Evolutionary conservation across 2,113 vertebrate genomes (phyloP).

Genomic region (Dryoscopus gambensis): DNA sequence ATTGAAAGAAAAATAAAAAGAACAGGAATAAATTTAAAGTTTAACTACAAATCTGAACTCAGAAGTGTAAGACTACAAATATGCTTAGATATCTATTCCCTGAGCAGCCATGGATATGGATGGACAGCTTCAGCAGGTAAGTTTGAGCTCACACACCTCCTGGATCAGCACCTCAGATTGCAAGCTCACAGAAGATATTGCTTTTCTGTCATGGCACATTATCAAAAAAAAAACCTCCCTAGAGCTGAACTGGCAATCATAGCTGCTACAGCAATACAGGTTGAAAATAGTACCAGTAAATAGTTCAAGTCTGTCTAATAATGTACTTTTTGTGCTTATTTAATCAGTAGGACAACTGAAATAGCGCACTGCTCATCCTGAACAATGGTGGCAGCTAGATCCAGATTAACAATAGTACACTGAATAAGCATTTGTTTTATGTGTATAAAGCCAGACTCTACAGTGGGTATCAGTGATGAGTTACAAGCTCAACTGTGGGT

Average conservation of each 20-base stretch:
- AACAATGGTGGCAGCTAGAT: not conserved
- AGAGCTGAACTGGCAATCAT: not conserved
- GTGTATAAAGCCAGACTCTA: not conserved
- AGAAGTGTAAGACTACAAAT: not conserved
- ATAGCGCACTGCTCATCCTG: not conserved
- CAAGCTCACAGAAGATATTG: not conserved
- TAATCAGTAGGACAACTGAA: not conserved
- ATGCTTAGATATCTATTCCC: not conserved
- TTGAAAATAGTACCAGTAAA: not conserved
- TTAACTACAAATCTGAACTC: not conserved
- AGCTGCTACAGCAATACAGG: not conserved
- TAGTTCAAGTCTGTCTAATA: not conserved
- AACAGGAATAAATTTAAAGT: not conserved
- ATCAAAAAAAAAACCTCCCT: not conserved
- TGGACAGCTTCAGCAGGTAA: not conserved
- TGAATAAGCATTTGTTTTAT: not conserved
- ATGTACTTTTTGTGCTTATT: not conserved
- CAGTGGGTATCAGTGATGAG: not conserved
- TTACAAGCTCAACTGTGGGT: not conserved
- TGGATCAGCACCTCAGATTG: not conserved
- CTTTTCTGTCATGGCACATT: not conserved
- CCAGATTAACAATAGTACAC: not conserved
- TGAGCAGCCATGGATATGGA: not conserved
- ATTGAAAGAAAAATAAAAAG: not conserved
- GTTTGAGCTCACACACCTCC: not conserved